phyloP scores from a whole-genome alignment of 2,888 invertebrate species.

The Cryptophagus acutangulus region DNA sequence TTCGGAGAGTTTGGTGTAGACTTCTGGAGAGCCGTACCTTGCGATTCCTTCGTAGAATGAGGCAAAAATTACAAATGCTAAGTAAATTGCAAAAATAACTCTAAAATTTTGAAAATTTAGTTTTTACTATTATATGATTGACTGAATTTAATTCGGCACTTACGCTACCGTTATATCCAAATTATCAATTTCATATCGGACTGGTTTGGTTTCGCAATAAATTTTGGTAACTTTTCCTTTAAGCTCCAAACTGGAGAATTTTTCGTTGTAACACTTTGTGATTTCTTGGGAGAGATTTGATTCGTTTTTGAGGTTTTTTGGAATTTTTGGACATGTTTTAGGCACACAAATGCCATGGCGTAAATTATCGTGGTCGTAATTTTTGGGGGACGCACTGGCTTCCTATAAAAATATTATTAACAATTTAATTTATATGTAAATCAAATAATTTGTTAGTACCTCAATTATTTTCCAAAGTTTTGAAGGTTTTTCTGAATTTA shows the following conservation, averaged over 20 bases:
- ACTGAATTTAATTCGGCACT: slow-evolving; percentile 2
- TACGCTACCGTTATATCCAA: slow-evolving; percentile 15
- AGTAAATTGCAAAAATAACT: slow-evolving; percentile 10
- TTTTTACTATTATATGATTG: background rate
- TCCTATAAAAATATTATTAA: slow-evolving; percentile 26
- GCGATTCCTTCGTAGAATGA: slow-evolving; percentile 16
- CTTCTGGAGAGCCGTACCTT: slow-evolving; percentile 5
- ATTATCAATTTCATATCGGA: slow-evolving; percentile 14
- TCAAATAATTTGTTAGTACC: too few relatives aligned
- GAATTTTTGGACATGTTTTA: slow-evolving; percentile 27
- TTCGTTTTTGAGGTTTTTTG: too few relatives aligned
- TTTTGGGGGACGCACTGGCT: slow-evolving; percentile 20
- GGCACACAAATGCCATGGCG: slow-evolving; percentile 34
- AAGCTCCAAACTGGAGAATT: slow-evolving; percentile 11
- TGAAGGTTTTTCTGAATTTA: background rate
- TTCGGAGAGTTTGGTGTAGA: slow-evolving; percentile 10
- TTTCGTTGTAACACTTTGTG: slow-evolving; percentile 24
- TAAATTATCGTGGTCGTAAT: slow-evolving; percentile 31
- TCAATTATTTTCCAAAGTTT: slow-evolving; percentile 3
- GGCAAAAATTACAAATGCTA: slow-evolving; percentile 14
- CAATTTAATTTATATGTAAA: too few relatives aligned
- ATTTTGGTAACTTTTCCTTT: slow-evolving; percentile 15
- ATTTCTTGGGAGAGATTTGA: slow-evolving; percentile 11
- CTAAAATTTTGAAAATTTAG: slow-evolving; percentile 1
- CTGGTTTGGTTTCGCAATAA: slow-evolving; percentile 12